Evolutionary conservation across 2,797 vertebrate genomes (phyloP).

Genomic region (Enteromius argenteus): DNA sequence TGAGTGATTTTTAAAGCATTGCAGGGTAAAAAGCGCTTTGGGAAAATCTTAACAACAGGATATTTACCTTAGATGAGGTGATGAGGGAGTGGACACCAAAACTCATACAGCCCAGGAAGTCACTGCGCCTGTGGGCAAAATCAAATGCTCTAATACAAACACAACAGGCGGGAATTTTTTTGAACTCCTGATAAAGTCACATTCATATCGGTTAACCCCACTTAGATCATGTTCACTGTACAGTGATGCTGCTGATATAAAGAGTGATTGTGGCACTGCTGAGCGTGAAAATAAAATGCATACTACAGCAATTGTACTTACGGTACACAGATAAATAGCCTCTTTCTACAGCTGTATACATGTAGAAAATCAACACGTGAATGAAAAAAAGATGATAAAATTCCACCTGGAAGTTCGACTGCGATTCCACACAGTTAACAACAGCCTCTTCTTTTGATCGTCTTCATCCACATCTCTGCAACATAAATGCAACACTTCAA

Average conservation of each 20-base stretch:
- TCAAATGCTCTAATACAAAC: constrained; percentile 30
- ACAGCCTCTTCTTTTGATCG: constrained; percentile 65
- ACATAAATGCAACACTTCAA: constrained; percentile 34
- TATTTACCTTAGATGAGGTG: constrained; percentile 80
- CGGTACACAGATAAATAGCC: background rate
- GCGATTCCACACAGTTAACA: constrained; percentile 71
- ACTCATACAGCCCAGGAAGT: constrained; percentile 80
- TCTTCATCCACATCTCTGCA: constrained; percentile 64
- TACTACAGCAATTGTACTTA: background rate
- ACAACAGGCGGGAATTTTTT: background rate
- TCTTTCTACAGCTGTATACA: background rate
- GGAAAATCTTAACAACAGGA: constrained; percentile 2
- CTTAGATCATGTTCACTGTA: background rate
- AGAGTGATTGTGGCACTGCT: background rate
- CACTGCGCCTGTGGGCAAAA: constrained; percentile 65
- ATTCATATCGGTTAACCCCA: background rate
- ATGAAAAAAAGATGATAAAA: background rate
- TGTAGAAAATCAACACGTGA: background rate
- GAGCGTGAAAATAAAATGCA: background rate
- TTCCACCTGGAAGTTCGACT: constrained; percentile 60
- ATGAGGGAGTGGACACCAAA: constrained; percentile 65
- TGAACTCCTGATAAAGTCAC: background rate
- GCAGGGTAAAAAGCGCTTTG: background rate
- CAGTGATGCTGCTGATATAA: background rate
- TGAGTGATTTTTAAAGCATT: background rate